phyloP scores from a whole-genome alignment of 2,888 invertebrate species.

The Blera fallax region DNA sequence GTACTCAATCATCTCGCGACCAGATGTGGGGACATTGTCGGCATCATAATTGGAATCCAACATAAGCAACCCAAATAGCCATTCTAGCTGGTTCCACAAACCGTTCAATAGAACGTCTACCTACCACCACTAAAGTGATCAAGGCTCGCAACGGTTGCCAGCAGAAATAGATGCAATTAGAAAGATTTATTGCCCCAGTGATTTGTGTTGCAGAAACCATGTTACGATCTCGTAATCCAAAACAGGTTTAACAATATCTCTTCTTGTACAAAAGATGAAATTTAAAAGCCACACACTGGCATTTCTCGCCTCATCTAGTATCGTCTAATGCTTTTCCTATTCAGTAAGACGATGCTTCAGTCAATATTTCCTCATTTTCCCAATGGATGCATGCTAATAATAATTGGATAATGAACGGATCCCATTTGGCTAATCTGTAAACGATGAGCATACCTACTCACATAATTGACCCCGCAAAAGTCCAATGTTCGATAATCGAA shows the following conservation, averaged over 20 bases:
- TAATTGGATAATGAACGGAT: constrained; percentile 39
- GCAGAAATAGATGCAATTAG: constrained; percentile 37
- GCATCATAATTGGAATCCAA: constrained; percentile 57
- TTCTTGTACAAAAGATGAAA: neutral
- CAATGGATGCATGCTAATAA: neutral
- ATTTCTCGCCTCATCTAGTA: neutral
- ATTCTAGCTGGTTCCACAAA: constrained; percentile 1
- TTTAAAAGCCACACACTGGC: neutral
- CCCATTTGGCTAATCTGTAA: constrained; percentile 29
- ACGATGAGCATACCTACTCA: constrained; percentile 2
- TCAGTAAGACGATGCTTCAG: constrained; percentile 10
- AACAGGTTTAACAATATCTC: constrained; percentile 12
- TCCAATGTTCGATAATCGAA: constrained; percentile 25
- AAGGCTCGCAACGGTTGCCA: constrained; percentile 20
- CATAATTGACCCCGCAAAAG: neutral
- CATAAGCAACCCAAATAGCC: constrained; percentile 41
- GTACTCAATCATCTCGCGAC: constrained; percentile 16
- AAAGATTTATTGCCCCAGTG: constrained; percentile 51
- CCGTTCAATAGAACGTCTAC: constrained; percentile 2
- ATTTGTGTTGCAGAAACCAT: constrained; percentile 33
- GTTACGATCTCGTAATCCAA: constrained; percentile 9
- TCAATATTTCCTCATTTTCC: constrained; percentile 8
- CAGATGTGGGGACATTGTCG: constrained; percentile 35
- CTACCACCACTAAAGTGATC: neutral
- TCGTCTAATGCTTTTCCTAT: constrained; percentile 3